Evolutionary conservation across 2,113 vertebrate species (phyloP).

Genomic region (Stigmatopora argus): DNA sequence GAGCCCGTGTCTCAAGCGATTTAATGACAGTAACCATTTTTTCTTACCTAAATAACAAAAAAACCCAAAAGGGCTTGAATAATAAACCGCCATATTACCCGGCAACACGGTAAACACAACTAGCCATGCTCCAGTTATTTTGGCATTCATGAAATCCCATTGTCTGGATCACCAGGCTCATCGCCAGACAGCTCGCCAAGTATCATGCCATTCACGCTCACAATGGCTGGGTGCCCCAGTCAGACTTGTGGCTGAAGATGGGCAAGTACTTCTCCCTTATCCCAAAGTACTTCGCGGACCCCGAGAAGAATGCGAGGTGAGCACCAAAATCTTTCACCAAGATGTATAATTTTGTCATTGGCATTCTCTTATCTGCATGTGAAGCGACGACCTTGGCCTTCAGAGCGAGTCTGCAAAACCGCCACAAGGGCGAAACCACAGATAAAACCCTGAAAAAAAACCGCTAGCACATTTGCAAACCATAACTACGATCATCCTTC

Average conservation of each 20-base stretch:
- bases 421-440: neutral
- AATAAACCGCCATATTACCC: neutral
- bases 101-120: neutral
- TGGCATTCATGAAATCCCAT: neutral
- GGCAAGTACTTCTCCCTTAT: constrained; percentile 91
- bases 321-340: neutral
- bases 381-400: neutral
- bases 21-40: too few species aligned
- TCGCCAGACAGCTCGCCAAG: constrained; percentile 92
- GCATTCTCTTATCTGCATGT: neutral
- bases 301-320: constrained; percentile 80
- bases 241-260: constrained; percentile 94
- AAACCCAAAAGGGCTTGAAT: neutral
- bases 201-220: constrained; percentile 97
- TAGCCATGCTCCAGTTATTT: neutral
- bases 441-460: too few species aligned
- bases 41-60: too few species aligned
- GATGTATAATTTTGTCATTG: neutral
- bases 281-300: constrained; percentile 82
- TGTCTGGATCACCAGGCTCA: constrained; percentile 71
- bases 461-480: too few species aligned
- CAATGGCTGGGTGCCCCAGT: constrained; percentile 96
- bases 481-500: too few species aligned
- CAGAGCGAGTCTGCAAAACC: neutral
- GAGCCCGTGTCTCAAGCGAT: too few species aligned